Evolutionary conservation across 1,140 invertebrate genomes (phyloP).

Genomic region (Eriocheir sinensis): DNA sequence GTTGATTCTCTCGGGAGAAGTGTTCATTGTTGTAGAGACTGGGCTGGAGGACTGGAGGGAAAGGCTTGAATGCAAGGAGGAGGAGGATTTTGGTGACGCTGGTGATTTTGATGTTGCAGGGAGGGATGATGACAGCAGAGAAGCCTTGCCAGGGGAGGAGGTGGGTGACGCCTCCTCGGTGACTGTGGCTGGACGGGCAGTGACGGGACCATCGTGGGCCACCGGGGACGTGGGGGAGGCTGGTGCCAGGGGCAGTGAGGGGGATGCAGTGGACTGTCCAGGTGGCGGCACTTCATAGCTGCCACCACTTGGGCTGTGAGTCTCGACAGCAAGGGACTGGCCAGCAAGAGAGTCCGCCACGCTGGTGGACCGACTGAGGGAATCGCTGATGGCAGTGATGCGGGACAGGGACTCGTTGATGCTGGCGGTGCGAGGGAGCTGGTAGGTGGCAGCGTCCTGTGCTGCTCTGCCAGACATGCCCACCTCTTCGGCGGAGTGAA

Average conservation of each 20-base stretch:
- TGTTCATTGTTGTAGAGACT: neutral
- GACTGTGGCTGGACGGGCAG: slow-evolving; percentile 77
- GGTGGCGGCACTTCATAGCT: slow-evolving; percentile 54
- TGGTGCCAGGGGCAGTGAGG: slow-evolving; percentile 18
- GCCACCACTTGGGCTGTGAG: slow-evolving; percentile 57
- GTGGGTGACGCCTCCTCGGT: slow-evolving; percentile 72
- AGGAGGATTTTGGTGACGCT: slow-evolving; percentile 52
- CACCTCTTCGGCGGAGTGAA: slow-evolving; percentile 58
- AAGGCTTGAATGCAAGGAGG: neutral
- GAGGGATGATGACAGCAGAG: slow-evolving; percentile 31
- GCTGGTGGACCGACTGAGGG: slow-evolving; percentile 73
- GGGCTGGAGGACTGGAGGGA: neutral
- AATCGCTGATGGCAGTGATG: slow-evolving; percentile 68
- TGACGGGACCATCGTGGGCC: slow-evolving; percentile 77
- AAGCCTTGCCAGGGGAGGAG: neutral
- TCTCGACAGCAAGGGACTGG: slow-evolving; percentile 67
- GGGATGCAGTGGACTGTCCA: slow-evolving; percentile 68
- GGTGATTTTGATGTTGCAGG: slow-evolving; percentile 56
- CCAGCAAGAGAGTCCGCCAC: slow-evolving; percentile 70
- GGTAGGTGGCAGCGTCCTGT: slow-evolving; percentile 57
- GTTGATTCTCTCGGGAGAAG: slow-evolving; percentile 31
- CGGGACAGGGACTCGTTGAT: slow-evolving; percentile 72
- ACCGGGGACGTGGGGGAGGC: slow-evolving; percentile 66
- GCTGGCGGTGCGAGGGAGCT: slow-evolving; percentile 70
- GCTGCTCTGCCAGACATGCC: slow-evolving; percentile 56